Evolutionary conservation across 1,140 invertebrate species (phyloP).

Genomic region (Alviniconcha marisindica): DNA sequence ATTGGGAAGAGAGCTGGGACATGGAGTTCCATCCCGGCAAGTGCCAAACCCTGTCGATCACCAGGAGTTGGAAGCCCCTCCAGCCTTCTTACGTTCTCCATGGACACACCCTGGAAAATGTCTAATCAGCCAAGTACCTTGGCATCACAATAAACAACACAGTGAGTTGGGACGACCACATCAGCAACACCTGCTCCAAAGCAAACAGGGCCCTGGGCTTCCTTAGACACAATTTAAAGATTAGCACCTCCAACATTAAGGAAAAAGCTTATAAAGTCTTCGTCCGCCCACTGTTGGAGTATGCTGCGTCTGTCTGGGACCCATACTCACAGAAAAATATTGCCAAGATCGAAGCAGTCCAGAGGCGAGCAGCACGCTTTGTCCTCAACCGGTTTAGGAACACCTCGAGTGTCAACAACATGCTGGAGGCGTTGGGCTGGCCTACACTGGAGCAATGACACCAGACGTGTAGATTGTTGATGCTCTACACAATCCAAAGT

Average conservation of each 20-base stretch:
- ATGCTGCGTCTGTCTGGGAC: conserved; percentile 17
- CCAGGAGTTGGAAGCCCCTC: neutral
- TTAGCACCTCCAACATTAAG: neutral
- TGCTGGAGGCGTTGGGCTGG: no score
- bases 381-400: neutral
- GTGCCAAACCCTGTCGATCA: neutral
- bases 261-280: neutral
- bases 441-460: no score
- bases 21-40: neutral
- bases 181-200: neutral
- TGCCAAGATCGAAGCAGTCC: neutral
- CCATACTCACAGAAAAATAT: neutral
- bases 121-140: neutral
- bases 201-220: neutral
- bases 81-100: neutral
- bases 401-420: neutral
- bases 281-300: neutral
- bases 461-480: no score
- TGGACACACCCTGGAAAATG: neutral
- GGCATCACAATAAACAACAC: neutral
- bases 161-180: neutral
- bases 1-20: no score
- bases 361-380: neutral
- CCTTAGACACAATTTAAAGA: neutral
- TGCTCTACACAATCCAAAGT: no score